Percentiles rank a stretch among this genome's conserved stretches.
Evolutionary conservation across 1,140 invertebrate species (phyloP).

Genomic region (Propsilocerus akamusi): DNA sequence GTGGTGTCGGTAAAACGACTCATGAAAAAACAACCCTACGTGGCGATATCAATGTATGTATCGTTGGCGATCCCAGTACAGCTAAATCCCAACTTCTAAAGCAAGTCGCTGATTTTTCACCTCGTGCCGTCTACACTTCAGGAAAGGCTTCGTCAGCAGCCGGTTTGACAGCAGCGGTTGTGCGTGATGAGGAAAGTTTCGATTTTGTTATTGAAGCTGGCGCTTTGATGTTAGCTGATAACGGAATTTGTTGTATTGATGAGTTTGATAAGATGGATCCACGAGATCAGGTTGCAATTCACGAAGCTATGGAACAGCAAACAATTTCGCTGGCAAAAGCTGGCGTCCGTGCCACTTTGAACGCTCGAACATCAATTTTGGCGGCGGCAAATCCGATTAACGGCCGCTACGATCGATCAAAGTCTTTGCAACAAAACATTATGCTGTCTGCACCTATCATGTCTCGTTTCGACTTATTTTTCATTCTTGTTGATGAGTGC

Average conservation of each 20-base stretch:
- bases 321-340: constrained; percentile 98
- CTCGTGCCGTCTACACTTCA: constrained; percentile 93
- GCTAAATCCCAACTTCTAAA: constrained; percentile 96
- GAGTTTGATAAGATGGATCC: constrained; percentile 99
- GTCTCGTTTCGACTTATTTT: constrained; percentile 98
- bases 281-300: constrained; percentile 95
- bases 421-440: constrained; percentile 91
- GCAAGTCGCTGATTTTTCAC: constrained; percentile 89
- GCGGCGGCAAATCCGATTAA: constrained; percentile 96
- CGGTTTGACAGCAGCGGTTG: constrained; percentile 94
- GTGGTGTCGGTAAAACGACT: constrained; percentile 92
- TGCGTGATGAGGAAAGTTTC: constrained; percentile 90
- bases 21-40: constrained; percentile 68
- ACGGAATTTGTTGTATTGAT: constrained; percentile 98
- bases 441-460: constrained; percentile 90
- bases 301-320: constrained; percentile 99
- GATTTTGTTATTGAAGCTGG: constrained; percentile 99
- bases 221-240: constrained; percentile 96
- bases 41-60: constrained; percentile 95
- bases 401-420: constrained; percentile 89
- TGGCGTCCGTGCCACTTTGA: constrained; percentile 90
- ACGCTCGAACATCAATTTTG: constrained; percentile 93
- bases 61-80: constrained; percentile 97
- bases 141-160: constrained; percentile 96
- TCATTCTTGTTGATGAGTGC: constrained; percentile 91